Evolutionary conservation across 2,113 vertebrate genomes (phyloP).

Genomic region (Microtus oregoni): DNA sequence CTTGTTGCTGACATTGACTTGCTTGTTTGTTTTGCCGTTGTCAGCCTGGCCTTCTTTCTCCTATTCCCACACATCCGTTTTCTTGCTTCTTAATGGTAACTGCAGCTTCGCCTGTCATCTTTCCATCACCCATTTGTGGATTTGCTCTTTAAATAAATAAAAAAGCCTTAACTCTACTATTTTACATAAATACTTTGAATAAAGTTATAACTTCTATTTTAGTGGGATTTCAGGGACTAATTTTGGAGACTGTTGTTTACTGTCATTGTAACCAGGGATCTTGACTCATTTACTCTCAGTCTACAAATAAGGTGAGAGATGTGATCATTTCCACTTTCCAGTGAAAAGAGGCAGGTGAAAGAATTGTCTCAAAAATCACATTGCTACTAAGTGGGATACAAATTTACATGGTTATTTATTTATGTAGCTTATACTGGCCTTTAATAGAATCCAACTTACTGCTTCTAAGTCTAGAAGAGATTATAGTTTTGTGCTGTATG

Average conservation of each 20-base stretch:
- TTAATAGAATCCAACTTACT: background rate
- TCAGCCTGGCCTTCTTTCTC: background rate
- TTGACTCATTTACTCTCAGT: background rate
- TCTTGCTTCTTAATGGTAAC: background rate
- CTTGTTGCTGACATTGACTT: background rate
- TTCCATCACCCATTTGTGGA: background rate
- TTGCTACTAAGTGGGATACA: background rate
- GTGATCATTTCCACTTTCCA: constrained; percentile 28
- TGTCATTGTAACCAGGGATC: background rate
- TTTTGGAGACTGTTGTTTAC: background rate
- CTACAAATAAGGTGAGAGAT: background rate
- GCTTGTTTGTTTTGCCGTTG: background rate
- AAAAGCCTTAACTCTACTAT: background rate
- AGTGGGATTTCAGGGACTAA: constrained; percentile 4
- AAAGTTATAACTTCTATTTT: background rate
- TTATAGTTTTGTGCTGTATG: background rate
- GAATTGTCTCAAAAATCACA: background rate
- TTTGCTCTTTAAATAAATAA: background rate
- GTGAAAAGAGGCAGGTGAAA: background rate
- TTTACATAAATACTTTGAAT: background rate
- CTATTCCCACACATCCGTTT: background rate
- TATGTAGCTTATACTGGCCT: background rate
- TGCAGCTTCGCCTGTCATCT: background rate
- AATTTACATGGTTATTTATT: background rate
- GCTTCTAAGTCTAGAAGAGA: background rate